Base-by-base conservation (phyloP, 2,888 invertebrate genomes). In the Dasysyrphus tricinctus region DNA sequence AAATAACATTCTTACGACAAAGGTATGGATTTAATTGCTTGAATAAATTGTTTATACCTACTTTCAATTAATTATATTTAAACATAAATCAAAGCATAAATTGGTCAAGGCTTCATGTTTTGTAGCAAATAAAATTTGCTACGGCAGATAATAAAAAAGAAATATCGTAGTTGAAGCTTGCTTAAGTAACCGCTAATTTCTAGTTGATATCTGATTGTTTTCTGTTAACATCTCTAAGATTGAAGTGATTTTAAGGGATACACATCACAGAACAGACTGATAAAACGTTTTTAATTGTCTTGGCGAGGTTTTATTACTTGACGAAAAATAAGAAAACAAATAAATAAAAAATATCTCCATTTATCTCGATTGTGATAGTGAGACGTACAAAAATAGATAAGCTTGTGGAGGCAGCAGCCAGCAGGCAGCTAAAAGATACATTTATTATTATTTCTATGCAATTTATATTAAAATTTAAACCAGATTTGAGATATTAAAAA, bases 61-160 rank as follows among this genome's bases (percentile, higher is more conserved):
- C 14, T 54, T 29, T n/a, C 29, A 39, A 59, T 59, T 19, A 32
- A 32, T 57, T 57, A 37, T 14, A 61, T 42, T 42, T 42, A 61
- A 42, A 24, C 14, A 39, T 42, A 61, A 61, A 61, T 61, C 12
- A 42, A 49, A 67, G 61, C 61, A 61, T 61, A 61, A 72, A 56
- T 42, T 72, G 82, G 82, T 82, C 78, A 82, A 82, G 82, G 82
- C 37, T 61, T 42, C 44, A 32, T 56, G 42, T 56, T 54, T 76
- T 1, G 14, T 24, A 24, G 34, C 32, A 12, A 34, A 32, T 47
- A 12, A n/a, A 76, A 29, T 34, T 24, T 19, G 37, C 6, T 57
- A n/a, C 16, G 37, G 16, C 39, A 29, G 16, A 34, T 67, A 44
- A 0, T 14, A 9, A 6, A 59, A 42, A 29, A 32, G 5, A 59